Base-by-base conservation (phyloP, 1,140 invertebrate genomes). In the Camponotus floridanus region DNA sequence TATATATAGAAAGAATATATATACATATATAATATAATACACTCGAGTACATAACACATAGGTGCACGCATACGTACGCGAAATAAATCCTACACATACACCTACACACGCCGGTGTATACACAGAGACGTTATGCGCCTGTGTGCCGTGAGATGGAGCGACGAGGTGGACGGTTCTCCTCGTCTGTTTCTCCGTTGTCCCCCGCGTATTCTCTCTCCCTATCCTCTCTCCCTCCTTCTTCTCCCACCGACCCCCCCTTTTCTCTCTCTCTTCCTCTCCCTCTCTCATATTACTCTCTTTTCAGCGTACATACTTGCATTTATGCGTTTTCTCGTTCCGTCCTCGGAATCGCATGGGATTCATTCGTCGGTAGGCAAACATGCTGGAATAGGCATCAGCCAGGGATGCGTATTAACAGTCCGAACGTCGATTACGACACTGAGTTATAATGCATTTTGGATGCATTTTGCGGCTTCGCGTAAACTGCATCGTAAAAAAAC, bases 261-360 rank as follows among this genome's bases (percentile, higher is more conserved):
- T n/a, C n/a, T 68, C 65, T 59, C n/a, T 39, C 42, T 21, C 7
- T 9, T n/a, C 68, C 15, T 48, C 11, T 79, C 65, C 42, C 70
- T 51, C 71, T 86, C 87, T 79, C 84, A 76, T 39, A 48, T 18
- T 9, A 36, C 26, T 83, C 26, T 83, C 39, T 61, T 18, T 31
- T 3, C 9, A 8, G 3, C 81, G 33, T 42, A 80, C 76, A 61
- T 86, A 71, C 71, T 86, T 70, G 73, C 76, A 86, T 87, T 87
- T 70, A 76, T 61, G 84, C 67, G 81, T 90, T 92, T 90, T 89
- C 87, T 91, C 81, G 78, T 90, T 89, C 74, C 68, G 71, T 89
- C 62, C 78, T 73, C 78, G 48, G 61, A 88, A 89, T 89, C 57
- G 70, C 21, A 59, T 57, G 39, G 64, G 62, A 83, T 62, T 80